These are phyloP conservation scores for Lepidocyrtoides sp. DNA, from an alignment of 2,888 invertebrate species.

Conservation along the genomic window DNA sequence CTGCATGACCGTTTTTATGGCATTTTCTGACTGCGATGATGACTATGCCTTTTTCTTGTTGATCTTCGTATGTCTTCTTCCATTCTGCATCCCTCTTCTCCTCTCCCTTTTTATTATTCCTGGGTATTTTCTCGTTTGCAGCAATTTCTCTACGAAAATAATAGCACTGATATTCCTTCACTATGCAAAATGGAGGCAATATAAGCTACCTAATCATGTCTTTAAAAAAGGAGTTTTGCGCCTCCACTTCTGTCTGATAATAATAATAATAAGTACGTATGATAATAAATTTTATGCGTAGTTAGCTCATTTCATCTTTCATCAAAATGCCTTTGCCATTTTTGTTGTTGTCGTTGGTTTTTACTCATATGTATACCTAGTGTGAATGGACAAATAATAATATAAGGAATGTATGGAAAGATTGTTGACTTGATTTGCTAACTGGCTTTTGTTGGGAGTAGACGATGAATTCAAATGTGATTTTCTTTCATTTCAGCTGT, in stretches of 20 bases:
- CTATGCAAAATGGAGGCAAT: conserved; percentile 10
- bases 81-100: not conserved
- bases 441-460: too few relatives aligned
- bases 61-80: not conserved
- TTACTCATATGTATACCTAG: not conserved
- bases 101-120: too few relatives aligned
- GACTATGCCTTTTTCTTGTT: not conserved
- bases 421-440: not conserved
- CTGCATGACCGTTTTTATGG: not conserved
- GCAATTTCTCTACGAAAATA: not conserved
- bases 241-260: too few relatives aligned
- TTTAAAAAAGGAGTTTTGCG: not conserved
- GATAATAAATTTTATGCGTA: not conserved
- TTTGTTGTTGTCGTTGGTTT: not conserved
- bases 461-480: too few relatives aligned
- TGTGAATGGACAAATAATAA: too few relatives aligned
- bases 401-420: not conserved
- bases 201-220: conserved; percentile 6
- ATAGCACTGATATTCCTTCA: too few relatives aligned
- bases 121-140: not conserved
- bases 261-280: too few relatives aligned
- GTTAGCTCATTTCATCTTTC: conserved; percentile 26
- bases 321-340: not conserved
- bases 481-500: too few relatives aligned
- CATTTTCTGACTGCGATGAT: not conserved